A percentile compares a stretch with the other conserved stretches of the same genome.
Evolutionary conservation across 2,113 vertebrate genomes (phyloP).

Genomic region (Axis porcinus): DNA sequence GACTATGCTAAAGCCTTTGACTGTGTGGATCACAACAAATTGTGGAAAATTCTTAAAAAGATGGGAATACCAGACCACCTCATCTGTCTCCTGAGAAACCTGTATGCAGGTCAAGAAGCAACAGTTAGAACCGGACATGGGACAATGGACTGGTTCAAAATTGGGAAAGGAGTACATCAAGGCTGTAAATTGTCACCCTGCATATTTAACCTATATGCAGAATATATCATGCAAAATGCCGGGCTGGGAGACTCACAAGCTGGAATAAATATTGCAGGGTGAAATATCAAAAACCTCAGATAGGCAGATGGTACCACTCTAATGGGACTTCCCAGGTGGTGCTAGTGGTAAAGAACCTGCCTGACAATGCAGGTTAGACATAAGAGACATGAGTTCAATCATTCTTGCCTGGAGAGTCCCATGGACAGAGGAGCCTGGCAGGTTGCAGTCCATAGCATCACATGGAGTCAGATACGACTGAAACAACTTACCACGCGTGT

Average conservation of each 20-base stretch:
- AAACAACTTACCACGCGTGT: rapidly evolving
- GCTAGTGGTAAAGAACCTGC: not conserved
- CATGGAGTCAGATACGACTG: not conserved
- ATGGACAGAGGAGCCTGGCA: not conserved
- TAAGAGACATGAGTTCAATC: not conserved
- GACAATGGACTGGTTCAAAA: not conserved
- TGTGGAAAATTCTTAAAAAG: not conserved
- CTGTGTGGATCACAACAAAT: not conserved
- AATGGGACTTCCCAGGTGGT: not conserved
- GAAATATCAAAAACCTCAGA: not conserved
- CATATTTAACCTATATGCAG: not conserved
- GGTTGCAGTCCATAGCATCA: not conserved
- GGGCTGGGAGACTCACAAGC: not conserved
- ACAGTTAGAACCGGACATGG: not conserved
- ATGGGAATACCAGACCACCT: not conserved
- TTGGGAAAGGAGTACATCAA: not conserved
- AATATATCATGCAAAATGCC: not conserved
- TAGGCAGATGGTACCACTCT: not conserved
- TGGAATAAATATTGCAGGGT: not conserved
- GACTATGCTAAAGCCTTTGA: not conserved
- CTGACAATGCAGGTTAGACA: not conserved
- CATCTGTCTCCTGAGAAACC: not conserved
- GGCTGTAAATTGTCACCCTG: not conserved
- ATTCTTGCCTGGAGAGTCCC: not conserved
- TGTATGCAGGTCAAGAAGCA: not conserved